These are phyloP conservation scores for Daphoenositta chrysoptera DNA, from an alignment of 2,113 vertebrate species.

Conservation along the genomic window DNA sequence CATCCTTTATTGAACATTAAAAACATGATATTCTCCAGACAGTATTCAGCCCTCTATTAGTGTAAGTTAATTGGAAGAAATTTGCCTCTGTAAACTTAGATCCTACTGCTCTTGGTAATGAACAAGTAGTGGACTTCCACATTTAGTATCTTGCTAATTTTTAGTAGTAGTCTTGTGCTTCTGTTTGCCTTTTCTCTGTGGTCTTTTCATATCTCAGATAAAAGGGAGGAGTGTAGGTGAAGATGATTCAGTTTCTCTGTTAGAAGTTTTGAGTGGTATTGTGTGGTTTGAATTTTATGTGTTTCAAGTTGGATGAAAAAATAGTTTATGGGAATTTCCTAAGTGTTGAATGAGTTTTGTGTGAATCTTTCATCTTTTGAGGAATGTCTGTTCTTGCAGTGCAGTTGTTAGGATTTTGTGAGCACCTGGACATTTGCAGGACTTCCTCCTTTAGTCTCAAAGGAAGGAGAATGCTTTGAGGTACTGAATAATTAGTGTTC, in stretches of 20 bases:
- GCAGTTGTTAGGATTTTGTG: neutral
- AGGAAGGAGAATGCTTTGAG: neutral
- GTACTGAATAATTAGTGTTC: neutral
- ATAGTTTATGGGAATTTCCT: neutral
- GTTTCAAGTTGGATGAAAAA: neutral
- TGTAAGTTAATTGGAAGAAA: neutral
- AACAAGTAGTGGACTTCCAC: neutral
- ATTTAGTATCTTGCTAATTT: neutral
- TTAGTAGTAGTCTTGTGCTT: neutral
- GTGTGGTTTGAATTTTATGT: neutral
- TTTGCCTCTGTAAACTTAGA: neutral
- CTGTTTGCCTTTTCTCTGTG: neutral
- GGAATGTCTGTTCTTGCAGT: neutral
- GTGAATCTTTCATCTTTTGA: neutral
- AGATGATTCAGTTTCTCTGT: neutral
- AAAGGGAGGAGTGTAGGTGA: neutral
- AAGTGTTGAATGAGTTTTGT: neutral
- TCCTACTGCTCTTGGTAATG: neutral
- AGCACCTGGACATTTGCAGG: neutral
- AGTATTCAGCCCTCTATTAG: neutral
- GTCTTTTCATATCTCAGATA: neutral
- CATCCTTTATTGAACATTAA: neutral
- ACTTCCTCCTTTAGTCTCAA: neutral
- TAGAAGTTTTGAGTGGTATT: neutral
- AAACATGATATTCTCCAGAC: neutral